phyloP scores from a whole-genome alignment of 2,113 vertebrate species.

The Oplegnathus fasciatus region DNA sequence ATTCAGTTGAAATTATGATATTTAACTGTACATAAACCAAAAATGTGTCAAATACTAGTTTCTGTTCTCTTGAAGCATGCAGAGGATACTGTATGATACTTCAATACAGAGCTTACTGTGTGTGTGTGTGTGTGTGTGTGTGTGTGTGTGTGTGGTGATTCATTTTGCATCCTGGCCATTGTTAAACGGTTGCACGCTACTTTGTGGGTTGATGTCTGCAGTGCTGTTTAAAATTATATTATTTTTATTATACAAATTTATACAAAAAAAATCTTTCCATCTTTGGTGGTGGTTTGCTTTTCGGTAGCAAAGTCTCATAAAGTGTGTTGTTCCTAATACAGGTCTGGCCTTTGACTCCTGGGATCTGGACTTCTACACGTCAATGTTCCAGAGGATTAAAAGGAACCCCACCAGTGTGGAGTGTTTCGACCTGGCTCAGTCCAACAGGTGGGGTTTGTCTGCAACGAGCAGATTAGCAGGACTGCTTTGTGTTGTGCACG shows the following conservation, averaged over 20 bases:
- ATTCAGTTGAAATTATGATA: background rate
- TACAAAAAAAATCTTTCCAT: background rate
- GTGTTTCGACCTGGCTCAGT: constrained; percentile 94
- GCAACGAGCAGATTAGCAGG: background rate
- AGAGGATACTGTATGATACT: background rate
- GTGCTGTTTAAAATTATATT: constrained; percentile 9
- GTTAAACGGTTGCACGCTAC: background rate
- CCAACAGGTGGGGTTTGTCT: constrained; percentile 88
- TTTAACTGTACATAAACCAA: background rate
- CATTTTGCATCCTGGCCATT: background rate
- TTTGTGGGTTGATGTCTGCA: background rate
- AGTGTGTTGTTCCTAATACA: constrained; percentile 54
- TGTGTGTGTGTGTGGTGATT: constrained; percentile 17
- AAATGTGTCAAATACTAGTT: background rate
- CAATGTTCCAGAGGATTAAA: constrained; percentile 87
- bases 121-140: constrained; percentile 5
- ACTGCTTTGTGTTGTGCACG: constrained; percentile 10
- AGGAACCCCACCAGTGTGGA: constrained; percentile 93
- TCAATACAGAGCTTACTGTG: background rate
- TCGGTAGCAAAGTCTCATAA: background rate
- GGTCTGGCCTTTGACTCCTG: constrained; percentile 92
- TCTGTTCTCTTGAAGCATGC: background rate
- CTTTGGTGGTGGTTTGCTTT: background rate
- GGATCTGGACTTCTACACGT: constrained; percentile 93
- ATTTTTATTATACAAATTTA: too few relatives aligned